Evolutionary conservation across 2,888 invertebrate species (phyloP), one percentile per base, ranked within the genome.

Genomic region (Xestia xanthographa): DNA sequence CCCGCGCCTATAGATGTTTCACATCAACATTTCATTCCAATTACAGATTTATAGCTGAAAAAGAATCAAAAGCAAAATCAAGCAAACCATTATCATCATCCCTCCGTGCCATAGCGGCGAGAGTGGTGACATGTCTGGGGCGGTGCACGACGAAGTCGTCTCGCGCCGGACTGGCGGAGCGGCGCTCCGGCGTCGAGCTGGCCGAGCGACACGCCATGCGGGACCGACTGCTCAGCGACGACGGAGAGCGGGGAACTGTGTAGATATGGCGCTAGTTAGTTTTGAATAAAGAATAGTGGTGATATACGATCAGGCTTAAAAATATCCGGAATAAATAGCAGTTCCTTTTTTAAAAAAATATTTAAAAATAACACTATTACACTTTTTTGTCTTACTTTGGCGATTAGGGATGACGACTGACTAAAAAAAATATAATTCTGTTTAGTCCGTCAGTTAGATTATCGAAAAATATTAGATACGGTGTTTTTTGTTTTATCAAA

Each of bases 141-240:
- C 98, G 97, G 94, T 99, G 98, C 80, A 98, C 98, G 65, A 98
- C 98, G 94, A 98, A 99, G 86, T 97, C 97, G 72, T 98, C 98
- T 12, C 97, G 97, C 82, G 95, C 95, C 0, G 96, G 95, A 79
- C 88, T 83, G 67, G 74, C 72, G 14, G 77, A 70, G 69, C 96
- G 90, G 0, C 96, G 89, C 82, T 76, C 90, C 84, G 82, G 83
- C 69, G 80, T 92, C 82, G 96, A 77, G 94, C 95, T 94, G 9
- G 95, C 92, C n/a, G 96, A 96, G 34, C 95, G 92, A 45, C 86
- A 89, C 72, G 95, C 95, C 83, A 62, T 76, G 67, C 90, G 90
- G 63, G 82, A 75, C 50, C 92, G 88, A 79, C 88, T 79, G 34
- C 86, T 73, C 68, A 85, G 75, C 80, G 94, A 93, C 1, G 97